A percentile compares a stretch with the other conserved stretches of the same genome.
These are phyloP conservation scores for Noctua janthe DNA, from an alignment of 2,888 invertebrate species.

Conservation along the genomic window DNA sequence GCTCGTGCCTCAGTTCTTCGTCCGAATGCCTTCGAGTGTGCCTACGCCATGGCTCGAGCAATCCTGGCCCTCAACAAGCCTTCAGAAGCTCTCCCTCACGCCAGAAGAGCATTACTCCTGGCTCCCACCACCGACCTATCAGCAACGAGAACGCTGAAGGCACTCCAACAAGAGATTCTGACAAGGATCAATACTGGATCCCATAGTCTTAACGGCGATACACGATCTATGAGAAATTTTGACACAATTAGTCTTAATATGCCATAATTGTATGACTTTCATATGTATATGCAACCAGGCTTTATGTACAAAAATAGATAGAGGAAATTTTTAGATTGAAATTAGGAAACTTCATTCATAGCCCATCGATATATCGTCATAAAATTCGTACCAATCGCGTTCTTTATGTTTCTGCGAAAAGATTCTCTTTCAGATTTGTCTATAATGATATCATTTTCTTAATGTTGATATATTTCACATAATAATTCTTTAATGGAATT, in stretches of 20 bases:
- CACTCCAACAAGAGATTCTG: constrained; percentile 93
- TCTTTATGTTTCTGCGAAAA: constrained; percentile 8
- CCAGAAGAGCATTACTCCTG: constrained; percentile 94
- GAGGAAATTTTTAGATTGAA: constrained; percentile 21
- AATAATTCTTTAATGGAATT: constrained; percentile 66
- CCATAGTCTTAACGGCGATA: constrained; percentile 83
- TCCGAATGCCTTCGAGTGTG: constrained; percentile 97
- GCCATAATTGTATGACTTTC: constrained; percentile 74
- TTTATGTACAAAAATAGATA: constrained; percentile 59
- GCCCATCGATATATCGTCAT: constrained; percentile 55
- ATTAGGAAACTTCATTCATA: constrained; percentile 36
- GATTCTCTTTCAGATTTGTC: not conserved
- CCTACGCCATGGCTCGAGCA: constrained; percentile 97
- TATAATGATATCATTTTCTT: not conserved
- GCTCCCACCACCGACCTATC: constrained; percentile 94
- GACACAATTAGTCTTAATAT: constrained; percentile 89
- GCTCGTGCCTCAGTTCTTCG: constrained; percentile 96
- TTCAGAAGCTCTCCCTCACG: constrained; percentile 95
- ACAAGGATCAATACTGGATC: constrained; percentile 88
- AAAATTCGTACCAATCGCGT: constrained; percentile 3
- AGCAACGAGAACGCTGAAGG: constrained; percentile 93
- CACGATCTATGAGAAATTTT: constrained; percentile 84
- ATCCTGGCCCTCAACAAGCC: constrained; percentile 94
- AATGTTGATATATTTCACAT: constrained; percentile 64
- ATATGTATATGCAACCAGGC: constrained; percentile 18